Base-by-base conservation (phyloP, 2,797 vertebrate species). In the Propithecus perrieri region DNA sequence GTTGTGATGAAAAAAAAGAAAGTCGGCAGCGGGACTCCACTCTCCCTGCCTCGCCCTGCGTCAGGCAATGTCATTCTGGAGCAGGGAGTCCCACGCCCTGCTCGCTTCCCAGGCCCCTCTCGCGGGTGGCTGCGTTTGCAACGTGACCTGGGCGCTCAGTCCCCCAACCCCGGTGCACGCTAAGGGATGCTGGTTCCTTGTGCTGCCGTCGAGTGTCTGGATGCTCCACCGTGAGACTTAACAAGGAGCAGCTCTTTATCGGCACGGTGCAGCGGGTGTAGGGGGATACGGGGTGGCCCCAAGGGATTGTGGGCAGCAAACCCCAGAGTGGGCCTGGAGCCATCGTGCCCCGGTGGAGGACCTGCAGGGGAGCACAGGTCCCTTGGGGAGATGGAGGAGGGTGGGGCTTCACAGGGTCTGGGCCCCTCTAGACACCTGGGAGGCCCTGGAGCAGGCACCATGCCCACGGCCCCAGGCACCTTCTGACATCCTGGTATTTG, bases 81-180 rank as follows among this genome's bases (percentile, higher is more conserved):
- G 38, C 88, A 13, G 20, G 81, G 26, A 43, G 5, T 5, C 69
- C 33, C 14, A 18, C 0, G 1, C 30, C 30, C 50, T 5, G 18
- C 24, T 1, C 0, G 0, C 46, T 4, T 41, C 24, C 55, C 0
- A 0, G 1, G 38, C 59, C 61, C 1, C 61, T 41, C 1, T 0
- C 3, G 9, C 2, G 24, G 50, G 57, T 33, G 67, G 59, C 63
- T 22, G 1, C 10, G 4, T 33, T 11, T 11, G 20, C 33, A 30
- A 2, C 11, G 3, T 53, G n/a, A 26, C 57, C n/a, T 57, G 72
- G 72, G 43, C 63, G 43, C 14, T 22, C 20, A 10, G 80, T n/a
- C 11, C 13, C 30, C 43, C 4, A 1, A n/a, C 35, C 30, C 4
- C 28, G 3, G 50, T 20, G 24, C 35, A 28, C 2, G 7, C 18